Conservation (phyloP, 2,888 invertebrate genomes). For the Chironomus tentans region DNA sequence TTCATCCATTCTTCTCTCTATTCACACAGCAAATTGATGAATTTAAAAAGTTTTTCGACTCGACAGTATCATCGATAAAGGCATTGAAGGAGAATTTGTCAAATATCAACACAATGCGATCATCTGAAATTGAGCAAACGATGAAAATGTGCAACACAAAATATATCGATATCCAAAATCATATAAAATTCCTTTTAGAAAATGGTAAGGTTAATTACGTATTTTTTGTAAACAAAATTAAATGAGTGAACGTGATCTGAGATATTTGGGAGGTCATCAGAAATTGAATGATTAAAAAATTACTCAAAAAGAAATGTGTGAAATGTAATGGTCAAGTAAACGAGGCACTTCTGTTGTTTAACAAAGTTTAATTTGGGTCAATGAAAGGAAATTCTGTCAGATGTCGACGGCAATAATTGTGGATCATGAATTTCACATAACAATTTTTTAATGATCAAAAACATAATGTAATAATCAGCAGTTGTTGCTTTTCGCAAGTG, state of each 20-base stretch:
- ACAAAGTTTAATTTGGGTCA: slow-evolving; percentile 9
- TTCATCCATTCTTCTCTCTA: slow-evolving; percentile 28
- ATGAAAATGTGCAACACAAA: slow-evolving; percentile 47
- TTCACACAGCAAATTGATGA: slow-evolving; percentile 51
- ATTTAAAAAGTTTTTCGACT: slow-evolving; percentile 52
- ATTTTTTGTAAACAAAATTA: not conserved
- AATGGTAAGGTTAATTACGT: slow-evolving; percentile 39
- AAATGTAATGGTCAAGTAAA: not conserved
- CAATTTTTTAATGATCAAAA: not conserved
- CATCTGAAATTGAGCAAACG: slow-evolving; percentile 49
- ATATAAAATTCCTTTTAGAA: slow-evolving; percentile 44
- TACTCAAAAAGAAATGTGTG: not conserved
- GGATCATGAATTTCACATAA: too few species aligned
- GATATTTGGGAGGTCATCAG: too few species aligned
- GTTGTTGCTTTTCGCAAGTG: too few species aligned
- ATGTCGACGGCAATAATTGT: too few species aligned
- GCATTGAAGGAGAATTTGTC: slow-evolving; percentile 50
- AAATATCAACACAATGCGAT: slow-evolving; percentile 46
- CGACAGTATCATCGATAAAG: slow-evolving; percentile 52
- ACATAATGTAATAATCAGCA: not conserved
- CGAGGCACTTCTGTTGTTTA: too few species aligned
- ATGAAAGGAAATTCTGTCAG: slow-evolving; percentile 13
- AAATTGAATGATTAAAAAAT: too few species aligned
- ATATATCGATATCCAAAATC: slow-evolving; percentile 45
- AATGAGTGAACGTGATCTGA: too few species aligned